Evolutionary conservation across 2,797 vertebrate genomes (phyloP).

Genomic region (Onychomys arenicola): DNA sequence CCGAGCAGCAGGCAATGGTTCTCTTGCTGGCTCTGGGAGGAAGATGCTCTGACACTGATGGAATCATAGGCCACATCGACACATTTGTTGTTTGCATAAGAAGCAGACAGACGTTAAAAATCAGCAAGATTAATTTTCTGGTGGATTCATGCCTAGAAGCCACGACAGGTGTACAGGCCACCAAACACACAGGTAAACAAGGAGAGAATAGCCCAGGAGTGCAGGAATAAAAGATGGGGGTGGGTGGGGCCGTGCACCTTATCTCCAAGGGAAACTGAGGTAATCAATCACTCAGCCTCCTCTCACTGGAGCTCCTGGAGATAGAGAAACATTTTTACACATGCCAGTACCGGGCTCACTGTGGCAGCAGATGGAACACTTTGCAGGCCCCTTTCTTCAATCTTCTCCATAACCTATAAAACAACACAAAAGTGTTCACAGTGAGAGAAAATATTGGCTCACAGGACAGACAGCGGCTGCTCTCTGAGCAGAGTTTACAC

Average conservation of each 20-base stretch:
- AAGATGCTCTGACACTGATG: no score
- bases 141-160: background rate
- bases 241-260: no score
- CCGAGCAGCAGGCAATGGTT: background rate
- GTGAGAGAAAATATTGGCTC: background rate
- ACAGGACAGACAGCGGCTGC: background rate
- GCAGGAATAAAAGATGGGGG: background rate
- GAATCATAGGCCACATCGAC: no score
- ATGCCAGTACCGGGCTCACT: background rate
- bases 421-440: background rate
- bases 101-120: background rate
- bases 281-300: background rate
- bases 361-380: background rate
- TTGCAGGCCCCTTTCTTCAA: background rate
- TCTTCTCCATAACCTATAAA: background rate
- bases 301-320: background rate
- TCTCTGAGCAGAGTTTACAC: background rate
- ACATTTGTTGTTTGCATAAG: background rate
- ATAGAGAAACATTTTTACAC: background rate
- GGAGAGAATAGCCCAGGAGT: background rate
- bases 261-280: background rate
- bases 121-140: background rate
- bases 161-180: background rate
- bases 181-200: background rate
- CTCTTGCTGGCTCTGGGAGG: background rate